phyloP scores from a whole-genome alignment of 1,140 invertebrate genomes.

The Ganaspis sp. region DNA sequence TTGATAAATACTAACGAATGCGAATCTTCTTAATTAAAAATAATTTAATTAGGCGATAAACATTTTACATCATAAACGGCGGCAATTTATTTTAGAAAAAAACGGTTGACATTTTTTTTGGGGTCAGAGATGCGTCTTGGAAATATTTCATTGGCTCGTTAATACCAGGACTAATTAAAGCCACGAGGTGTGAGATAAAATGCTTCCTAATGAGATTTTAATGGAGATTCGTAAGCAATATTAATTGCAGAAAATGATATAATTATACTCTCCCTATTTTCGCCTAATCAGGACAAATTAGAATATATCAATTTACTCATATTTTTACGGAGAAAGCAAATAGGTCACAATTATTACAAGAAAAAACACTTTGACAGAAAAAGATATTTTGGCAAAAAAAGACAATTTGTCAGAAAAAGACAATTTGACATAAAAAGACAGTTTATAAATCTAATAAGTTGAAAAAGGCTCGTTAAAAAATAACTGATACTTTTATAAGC shows the following conservation, averaged over 20 bases:
- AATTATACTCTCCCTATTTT: background rate
- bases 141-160: background rate
- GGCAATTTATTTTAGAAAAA: background rate
- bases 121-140: background rate
- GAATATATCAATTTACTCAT: conserved; percentile 15
- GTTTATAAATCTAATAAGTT: too few species aligned
- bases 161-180: background rate
- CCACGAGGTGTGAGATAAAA: background rate
- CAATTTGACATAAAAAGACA: too few species aligned
- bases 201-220: background rate
- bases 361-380: too few species aligned
- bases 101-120: background rate
- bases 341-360: too few species aligned
- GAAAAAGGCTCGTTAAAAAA: background rate
- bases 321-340: too few species aligned
- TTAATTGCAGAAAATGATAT: conserved; percentile 4
- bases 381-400: too few species aligned
- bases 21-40: too few species aligned
- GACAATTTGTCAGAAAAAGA: too few species aligned
- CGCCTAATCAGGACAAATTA: background rate
- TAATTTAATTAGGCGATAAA: too few species aligned
- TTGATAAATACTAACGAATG: too few species aligned
- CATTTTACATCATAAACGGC: too few species aligned
- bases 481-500: background rate
- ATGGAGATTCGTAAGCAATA: background rate